Evolutionary conservation across 2,797 vertebrate species (phyloP).

Genomic region (Gallinago stenura): DNA sequence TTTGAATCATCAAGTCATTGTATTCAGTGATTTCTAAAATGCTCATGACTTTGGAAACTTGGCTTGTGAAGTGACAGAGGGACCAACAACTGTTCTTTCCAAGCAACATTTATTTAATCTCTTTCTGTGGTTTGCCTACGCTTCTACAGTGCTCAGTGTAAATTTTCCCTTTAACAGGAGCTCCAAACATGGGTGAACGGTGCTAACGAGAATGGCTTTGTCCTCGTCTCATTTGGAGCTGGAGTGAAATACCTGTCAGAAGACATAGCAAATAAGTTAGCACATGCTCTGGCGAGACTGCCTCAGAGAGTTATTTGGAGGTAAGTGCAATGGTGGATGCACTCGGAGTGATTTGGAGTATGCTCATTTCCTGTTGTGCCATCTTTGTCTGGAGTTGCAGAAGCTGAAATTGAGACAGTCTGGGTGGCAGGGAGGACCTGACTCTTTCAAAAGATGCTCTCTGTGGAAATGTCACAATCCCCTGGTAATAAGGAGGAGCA

Average conservation of each 20-base stretch:
- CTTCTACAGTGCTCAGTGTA: neutral
- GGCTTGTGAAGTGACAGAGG: neutral
- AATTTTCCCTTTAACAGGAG: conserved; percentile 80
- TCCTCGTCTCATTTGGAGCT: conserved; percentile 96
- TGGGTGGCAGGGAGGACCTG: neutral
- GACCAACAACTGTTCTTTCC: neutral
- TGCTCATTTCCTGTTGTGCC: rapidly evolving
- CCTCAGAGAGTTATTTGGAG: conserved; percentile 97
- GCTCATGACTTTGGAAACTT: neutral
- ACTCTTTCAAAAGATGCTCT: neutral
- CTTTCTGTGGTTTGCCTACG: neutral
- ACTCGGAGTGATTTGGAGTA: neutral
- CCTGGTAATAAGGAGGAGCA: neutral
- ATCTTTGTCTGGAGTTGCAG: neutral
- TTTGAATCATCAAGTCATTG: rapidly evolving
- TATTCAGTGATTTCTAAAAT: rapidly evolving
- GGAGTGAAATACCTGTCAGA: conserved; percentile 97
- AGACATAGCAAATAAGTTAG: conserved; percentile 92
- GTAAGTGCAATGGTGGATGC: conserved; percentile 72
- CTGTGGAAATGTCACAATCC: neutral
- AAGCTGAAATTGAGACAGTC: neutral
- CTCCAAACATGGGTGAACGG: conserved; percentile 91
- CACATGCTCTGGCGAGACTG: conserved; percentile 89
- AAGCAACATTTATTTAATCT: rapidly evolving
- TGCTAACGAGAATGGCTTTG: conserved; percentile 92